These are phyloP conservation scores for Bubo bubo DNA, from an alignment of 2,113 vertebrate species.

Conservation along the genomic window DNA sequence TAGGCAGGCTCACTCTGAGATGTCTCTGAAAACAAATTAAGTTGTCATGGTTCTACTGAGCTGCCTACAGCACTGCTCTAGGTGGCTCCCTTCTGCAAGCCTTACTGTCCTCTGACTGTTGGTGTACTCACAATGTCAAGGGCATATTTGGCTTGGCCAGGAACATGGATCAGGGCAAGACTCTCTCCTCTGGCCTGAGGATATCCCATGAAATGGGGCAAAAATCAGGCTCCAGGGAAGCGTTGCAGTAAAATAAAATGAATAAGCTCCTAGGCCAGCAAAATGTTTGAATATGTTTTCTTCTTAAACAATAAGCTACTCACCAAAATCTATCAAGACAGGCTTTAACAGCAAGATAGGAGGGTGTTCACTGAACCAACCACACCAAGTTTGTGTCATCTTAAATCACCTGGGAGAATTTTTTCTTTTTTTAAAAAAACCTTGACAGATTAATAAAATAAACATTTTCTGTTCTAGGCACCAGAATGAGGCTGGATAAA, in stretches of 20 bases:
- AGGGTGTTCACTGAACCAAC: background rate
- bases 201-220: background rate
- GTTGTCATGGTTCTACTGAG: background rate
- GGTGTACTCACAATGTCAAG: background rate
- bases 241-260: background rate
- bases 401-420: background rate
- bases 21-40: background rate
- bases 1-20: background rate
- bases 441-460: background rate
- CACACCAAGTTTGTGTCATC: background rate
- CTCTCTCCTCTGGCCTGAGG: background rate
- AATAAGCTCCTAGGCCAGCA: background rate
- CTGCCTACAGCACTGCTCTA: background rate
- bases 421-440: background rate
- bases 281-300: background rate
- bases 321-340: background rate
- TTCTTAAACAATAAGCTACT: background rate
- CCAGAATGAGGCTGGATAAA: background rate
- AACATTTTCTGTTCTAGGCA: background rate
- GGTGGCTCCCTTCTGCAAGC: background rate
- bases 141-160: background rate
- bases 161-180: background rate
- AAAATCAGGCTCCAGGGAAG: background rate
- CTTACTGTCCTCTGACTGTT: background rate
- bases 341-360: background rate